These are phyloP conservation scores for Sitta carolinensis DNA, from an alignment of 2,797 vertebrate species.

Conservation along the genomic window DNA sequence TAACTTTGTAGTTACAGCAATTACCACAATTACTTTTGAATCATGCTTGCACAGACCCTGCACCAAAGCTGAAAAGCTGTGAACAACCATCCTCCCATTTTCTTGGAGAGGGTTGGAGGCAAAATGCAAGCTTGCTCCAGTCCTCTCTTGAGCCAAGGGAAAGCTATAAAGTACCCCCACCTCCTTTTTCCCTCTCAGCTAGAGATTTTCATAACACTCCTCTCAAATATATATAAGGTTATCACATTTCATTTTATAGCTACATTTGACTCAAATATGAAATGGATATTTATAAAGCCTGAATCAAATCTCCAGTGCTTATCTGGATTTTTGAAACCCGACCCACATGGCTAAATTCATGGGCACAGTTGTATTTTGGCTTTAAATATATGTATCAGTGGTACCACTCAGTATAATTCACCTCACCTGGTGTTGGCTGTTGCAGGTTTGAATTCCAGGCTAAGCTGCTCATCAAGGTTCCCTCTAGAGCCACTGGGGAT, in stretches of 20 bases:
- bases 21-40: constrained; percentile 57
- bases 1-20: constrained; percentile 42
- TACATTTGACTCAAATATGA: constrained; percentile 16
- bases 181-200: neutral
- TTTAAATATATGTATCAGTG: neutral
- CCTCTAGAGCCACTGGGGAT: neutral
- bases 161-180: neutral
- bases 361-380: neutral
- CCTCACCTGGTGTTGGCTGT: neutral
- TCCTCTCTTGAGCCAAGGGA: neutral
- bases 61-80: neutral
- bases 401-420: neutral
- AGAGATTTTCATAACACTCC: neutral
- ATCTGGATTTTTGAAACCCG: constrained; percentile 41
- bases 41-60: neutral
- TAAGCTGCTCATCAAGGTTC: neutral
- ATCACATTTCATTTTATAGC: constrained; percentile 34
- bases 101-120: neutral
- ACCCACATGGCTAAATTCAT: neutral
- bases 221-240: neutral
- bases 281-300: constrained; percentile 31
- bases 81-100: neutral
- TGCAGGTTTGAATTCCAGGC: neutral
- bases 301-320: constrained; percentile 23
- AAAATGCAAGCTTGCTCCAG: neutral